Percentiles rank a stretch among this genome's conserved stretches.
These are phyloP conservation scores for Pseudochromis fuscus DNA, from an alignment of 2,797 vertebrate genomes.

Conservation along the genomic window DNA sequence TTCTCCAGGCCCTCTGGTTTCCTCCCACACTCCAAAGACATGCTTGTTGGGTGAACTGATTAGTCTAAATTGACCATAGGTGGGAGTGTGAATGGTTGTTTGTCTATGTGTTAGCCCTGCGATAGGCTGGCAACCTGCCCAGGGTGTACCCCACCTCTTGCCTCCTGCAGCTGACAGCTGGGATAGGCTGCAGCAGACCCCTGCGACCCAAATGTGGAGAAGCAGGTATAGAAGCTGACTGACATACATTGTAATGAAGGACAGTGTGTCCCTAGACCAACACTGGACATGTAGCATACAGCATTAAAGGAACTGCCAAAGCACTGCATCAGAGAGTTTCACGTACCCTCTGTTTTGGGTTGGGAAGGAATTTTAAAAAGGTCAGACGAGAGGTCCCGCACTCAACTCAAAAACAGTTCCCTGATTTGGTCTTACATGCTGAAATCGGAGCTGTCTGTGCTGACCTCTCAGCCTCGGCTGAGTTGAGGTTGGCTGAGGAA, in stretches of 20 bases:
- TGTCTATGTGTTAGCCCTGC: too few species aligned
- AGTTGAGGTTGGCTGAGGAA: constrained; percentile 44
- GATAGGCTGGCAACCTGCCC: too few species aligned
- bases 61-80: too few species aligned
- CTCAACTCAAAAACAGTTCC: constrained; percentile 39
- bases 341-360: background rate
- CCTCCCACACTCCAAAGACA: too few species aligned
- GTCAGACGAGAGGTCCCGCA: constrained; percentile 40
- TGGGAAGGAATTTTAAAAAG: constrained; percentile 41
- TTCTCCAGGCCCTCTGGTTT: too few species aligned
- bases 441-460: constrained; percentile 41
- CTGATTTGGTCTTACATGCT: constrained; percentile 26
- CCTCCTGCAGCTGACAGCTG: too few species aligned
- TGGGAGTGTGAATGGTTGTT: too few species aligned
- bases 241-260: background rate
- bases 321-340: constrained; percentile 28
- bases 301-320: constrained; percentile 14
- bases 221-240: too few species aligned
- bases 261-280: constrained; percentile 13
- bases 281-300: background rate
- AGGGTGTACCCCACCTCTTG: too few species aligned
- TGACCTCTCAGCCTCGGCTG: constrained; percentile 49
- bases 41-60: too few species aligned
- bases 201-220: too few species aligned
- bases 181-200: too few species aligned